Conservation (phyloP, 2,888 invertebrate species). For the Lithosia quadra region DNA sequence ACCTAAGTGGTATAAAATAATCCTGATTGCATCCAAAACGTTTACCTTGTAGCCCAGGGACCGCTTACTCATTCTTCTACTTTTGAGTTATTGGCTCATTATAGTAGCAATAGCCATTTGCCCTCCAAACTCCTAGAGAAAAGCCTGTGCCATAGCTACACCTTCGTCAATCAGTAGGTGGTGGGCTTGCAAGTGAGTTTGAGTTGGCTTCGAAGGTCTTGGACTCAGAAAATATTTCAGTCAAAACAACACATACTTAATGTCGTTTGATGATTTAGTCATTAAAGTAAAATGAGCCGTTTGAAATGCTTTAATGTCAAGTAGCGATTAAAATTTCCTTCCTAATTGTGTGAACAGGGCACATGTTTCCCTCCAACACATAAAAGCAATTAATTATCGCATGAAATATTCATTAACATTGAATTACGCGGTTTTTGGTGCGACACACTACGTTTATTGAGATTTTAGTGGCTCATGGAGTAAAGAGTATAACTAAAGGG, state of each 20-base stretch:
- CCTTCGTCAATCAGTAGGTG: too few species aligned
- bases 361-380: slow-evolving; percentile 34
- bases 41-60: too few species aligned
- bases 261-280: neutral
- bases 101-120: too few species aligned
- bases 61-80: too few species aligned
- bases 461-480: slow-evolving; percentile 16
- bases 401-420: slow-evolving; percentile 49
- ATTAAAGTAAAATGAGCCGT: neutral
- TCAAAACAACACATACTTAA: neutral
- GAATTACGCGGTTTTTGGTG: slow-evolving; percentile 38
- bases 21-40: too few species aligned
- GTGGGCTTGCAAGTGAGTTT: too few species aligned
- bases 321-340: slow-evolving; percentile 35
- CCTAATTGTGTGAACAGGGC: slow-evolving; percentile 22
- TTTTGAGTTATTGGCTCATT: too few species aligned
- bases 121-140: too few species aligned
- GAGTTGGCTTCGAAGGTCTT: too few species aligned
- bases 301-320: slow-evolving; percentile 17
- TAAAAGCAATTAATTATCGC: slow-evolving; percentile 51
- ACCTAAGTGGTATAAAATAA: too few species aligned
- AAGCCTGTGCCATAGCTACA: too few species aligned
- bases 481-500: too few species aligned
- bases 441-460: slow-evolving; percentile 25
- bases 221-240: neutral